phyloP scores from a whole-genome alignment of 2,797 vertebrate species.

The Capromys pilorides region DNA sequence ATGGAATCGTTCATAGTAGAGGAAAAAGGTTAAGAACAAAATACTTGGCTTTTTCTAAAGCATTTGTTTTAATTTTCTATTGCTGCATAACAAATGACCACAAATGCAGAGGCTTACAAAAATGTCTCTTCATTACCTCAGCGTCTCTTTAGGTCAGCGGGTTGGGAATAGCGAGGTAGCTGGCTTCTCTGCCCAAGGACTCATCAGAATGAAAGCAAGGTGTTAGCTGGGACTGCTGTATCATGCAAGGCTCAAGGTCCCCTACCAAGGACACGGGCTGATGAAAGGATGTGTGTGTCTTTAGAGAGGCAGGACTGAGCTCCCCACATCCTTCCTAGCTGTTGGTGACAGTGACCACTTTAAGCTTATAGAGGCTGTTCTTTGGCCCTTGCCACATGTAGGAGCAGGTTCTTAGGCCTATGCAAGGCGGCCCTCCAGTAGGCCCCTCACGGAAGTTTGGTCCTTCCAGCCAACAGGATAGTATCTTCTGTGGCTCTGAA shows the following conservation, averaged over 20 bases:
- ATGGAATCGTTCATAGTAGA: background rate
- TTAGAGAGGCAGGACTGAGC: background rate
- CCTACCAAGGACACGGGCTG: background rate
- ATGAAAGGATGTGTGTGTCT: background rate
- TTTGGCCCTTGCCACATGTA: background rate
- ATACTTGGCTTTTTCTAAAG: background rate
- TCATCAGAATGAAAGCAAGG: background rate
- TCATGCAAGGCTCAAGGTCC: background rate
- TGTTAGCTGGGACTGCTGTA: background rate
- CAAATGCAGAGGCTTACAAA: background rate
- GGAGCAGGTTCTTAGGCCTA: background rate
- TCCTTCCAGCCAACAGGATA: background rate
- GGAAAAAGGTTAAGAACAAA: background rate
- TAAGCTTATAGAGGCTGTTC: background rate
- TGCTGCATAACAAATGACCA: background rate
- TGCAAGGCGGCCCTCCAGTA: no score
- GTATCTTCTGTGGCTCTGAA: background rate
- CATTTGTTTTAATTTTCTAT: constrained; percentile 38
- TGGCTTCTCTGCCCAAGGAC: background rate
- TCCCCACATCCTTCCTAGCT: background rate
- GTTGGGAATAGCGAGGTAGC: background rate
- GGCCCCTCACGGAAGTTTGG: background rate
- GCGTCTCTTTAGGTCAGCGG: background rate
- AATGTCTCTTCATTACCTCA: background rate
- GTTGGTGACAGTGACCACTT: background rate